Conservation (phyloP, 2,113 vertebrate genomes). For the Tor tambroides region DNA sequence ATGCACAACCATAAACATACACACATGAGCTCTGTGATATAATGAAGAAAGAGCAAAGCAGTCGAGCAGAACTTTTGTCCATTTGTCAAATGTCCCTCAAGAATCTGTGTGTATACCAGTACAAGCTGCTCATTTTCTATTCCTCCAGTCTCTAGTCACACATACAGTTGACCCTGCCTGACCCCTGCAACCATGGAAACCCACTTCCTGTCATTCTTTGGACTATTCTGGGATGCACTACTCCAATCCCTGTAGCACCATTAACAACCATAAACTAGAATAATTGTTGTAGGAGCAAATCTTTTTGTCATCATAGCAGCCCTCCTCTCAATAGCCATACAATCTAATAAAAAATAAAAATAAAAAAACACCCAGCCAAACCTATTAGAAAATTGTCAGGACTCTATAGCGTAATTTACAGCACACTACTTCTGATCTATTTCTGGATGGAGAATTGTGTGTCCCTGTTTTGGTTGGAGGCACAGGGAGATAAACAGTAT, state of each 20-base stretch:
- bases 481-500: constrained; percentile 55
- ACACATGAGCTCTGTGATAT: neutral
- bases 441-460: constrained; percentile 40
- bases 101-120: constrained; percentile 7
- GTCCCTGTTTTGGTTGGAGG: constrained; percentile 42
- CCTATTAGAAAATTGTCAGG: neutral
- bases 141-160: constrained; percentile 49
- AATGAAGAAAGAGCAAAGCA: neutral
- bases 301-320: neutral
- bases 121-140: constrained; percentile 42
- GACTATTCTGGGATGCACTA: constrained; percentile 48
- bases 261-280: neutral
- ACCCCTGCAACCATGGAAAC: constrained; percentile 46
- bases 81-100: constrained; percentile 37
- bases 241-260: constrained; percentile 15
- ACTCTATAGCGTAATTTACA: constrained; percentile 23
- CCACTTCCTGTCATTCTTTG: constrained; percentile 60
- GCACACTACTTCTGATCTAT: constrained; percentile 27
- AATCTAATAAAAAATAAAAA: neutral
- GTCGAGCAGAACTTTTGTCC: constrained; percentile 36
- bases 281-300: neutral
- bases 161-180: constrained; percentile 45
- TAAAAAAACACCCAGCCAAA: neutral
- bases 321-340: neutral
- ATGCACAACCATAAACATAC: constrained; percentile 1